Percentiles rank a stretch among this genome's conserved stretches.
Conservation (phyloP, 2,888 invertebrate genomes). For the Diadegma fenestrale region DNA sequence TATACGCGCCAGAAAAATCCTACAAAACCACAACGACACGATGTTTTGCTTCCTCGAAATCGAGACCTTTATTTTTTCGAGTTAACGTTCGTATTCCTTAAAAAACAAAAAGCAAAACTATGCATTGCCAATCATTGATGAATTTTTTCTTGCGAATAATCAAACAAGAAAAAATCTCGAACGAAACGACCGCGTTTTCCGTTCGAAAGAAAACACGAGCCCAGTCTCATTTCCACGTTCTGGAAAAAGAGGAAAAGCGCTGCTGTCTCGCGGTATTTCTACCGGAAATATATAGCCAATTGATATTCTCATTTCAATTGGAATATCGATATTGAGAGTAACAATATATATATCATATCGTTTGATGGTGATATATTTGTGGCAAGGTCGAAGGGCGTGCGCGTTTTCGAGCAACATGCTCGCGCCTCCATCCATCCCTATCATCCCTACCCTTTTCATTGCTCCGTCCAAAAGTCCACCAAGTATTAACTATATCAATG, state of each 20-base stretch:
- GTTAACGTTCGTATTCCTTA: neutral
- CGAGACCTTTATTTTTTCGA: neutral
- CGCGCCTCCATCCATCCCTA: conserved; percentile 29
- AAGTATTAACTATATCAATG: conserved; percentile 68
- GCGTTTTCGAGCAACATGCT: conserved; percentile 56
- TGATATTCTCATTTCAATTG: conserved; percentile 40
- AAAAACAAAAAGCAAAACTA: neutral
- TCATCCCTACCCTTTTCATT: conserved; percentile 45
- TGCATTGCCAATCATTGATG: neutral
- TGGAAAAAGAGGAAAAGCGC: neutral
- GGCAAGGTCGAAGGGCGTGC: conserved; percentile 63
- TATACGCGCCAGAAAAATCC: conserved; percentile 14
- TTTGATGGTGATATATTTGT: conserved; percentile 31
- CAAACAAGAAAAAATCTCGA: neutral
- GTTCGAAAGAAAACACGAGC: neutral
- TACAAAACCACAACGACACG: conserved; percentile 17
- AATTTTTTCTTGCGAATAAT: neutral
- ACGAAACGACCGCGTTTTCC: neutral
- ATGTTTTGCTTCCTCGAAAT: conserved; percentile 19
- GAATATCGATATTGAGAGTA: conserved; percentile 44
- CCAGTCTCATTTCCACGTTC: neutral
- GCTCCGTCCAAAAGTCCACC: conserved; percentile 59
- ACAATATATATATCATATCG: conserved; percentile 32
- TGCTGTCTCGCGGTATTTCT: neutral
- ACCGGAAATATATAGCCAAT: conserved; percentile 17